A percentile compares a stretch with the other conserved stretches of the same genome.
Evolutionary conservation across 92 coral and sea anemone species (phyloP).

Genomic region (Parazoanthus swiftii): DNA sequence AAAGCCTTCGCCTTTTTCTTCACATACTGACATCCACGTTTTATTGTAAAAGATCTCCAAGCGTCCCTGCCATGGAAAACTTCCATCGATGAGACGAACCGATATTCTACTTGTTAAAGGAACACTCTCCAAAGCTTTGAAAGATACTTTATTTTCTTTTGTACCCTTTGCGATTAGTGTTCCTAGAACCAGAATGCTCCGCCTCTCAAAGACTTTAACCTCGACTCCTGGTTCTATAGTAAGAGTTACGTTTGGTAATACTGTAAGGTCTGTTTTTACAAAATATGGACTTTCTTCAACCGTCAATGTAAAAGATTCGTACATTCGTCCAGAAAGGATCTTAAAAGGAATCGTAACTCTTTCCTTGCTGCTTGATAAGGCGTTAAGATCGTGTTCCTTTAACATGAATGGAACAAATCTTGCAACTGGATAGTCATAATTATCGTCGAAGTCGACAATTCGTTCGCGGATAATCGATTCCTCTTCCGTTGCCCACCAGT

Average conservation of each 20-base stretch:
- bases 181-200: constrained; percentile 64
- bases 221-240: constrained; percentile 69
- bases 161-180: constrained; percentile 64
- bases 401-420: constrained; percentile 52
- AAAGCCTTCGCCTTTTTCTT: neutral
- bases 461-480: constrained; percentile 36
- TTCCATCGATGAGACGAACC: constrained; percentile 56
- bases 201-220: constrained; percentile 50
- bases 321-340: constrained; percentile 54
- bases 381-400: constrained; percentile 13
- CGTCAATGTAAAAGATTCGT: constrained; percentile 48
- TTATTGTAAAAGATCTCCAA: constrained; percentile 45
- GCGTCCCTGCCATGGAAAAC: constrained; percentile 66
- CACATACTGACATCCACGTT: constrained; percentile 54
- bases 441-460: constrained; percentile 63
- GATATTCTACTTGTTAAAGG: constrained; percentile 17
- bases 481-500: constrained; percentile 70
- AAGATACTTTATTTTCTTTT: constrained; percentile 34
- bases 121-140: constrained; percentile 39
- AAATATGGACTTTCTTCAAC: constrained; percentile 58
- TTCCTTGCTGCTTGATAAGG: constrained; percentile 11
- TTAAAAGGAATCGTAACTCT: neutral
- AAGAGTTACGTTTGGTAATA: constrained; percentile 51
- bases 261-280: constrained; percentile 59
- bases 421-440: constrained; percentile 54